Conservation (phyloP, 2,113 vertebrate genomes). For the Nettapus auritus region DNA sequence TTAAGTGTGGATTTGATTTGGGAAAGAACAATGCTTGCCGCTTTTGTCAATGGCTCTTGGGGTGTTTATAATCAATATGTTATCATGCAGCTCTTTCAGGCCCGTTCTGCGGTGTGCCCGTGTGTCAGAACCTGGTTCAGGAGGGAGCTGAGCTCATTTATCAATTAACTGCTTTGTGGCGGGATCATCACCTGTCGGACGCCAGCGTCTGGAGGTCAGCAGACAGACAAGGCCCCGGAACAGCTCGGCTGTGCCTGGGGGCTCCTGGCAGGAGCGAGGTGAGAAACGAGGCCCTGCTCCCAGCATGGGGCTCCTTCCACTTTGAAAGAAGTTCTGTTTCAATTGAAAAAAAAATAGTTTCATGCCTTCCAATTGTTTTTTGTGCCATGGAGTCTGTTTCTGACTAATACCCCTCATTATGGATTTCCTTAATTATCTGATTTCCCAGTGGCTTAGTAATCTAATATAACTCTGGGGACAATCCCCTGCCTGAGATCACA, state of each 20-base stretch:
- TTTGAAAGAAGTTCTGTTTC: background rate
- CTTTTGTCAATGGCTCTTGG: slow-evolving; percentile 35
- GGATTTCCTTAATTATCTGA: slow-evolving; percentile 50
- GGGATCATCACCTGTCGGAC: slow-evolving; percentile 71
- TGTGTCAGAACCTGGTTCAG: slow-evolving; percentile 16
- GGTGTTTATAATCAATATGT: slow-evolving; percentile 39
- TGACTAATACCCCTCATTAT: slow-evolving; percentile 3
- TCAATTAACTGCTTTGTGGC: slow-evolving; percentile 56
- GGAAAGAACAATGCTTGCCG: slow-evolving; percentile 43
- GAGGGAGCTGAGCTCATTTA: slow-evolving; percentile 43
- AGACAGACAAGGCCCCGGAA: slow-evolving; percentile 58
- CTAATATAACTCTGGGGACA: slow-evolving; percentile 23
- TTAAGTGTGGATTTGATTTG: slow-evolving; percentile 61
- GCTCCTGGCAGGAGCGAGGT: background rate
- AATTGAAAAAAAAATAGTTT: background rate
- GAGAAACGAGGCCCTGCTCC: background rate
- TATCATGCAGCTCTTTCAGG: background rate
- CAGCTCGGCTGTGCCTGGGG: slow-evolving; percentile 31
- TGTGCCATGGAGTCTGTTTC: background rate
- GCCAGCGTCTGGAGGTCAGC: slow-evolving; percentile 55
- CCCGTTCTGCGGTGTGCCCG: background rate
- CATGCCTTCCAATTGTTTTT: background rate
- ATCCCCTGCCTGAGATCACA: slow-evolving; percentile 34
- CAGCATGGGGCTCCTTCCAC: no score
- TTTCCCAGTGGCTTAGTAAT: slow-evolving; percentile 26